Percentiles rank a stretch among this genome's conserved stretches.
Conservation (phyloP, 1,140 invertebrate species). For the Augochlora pura region DNA sequence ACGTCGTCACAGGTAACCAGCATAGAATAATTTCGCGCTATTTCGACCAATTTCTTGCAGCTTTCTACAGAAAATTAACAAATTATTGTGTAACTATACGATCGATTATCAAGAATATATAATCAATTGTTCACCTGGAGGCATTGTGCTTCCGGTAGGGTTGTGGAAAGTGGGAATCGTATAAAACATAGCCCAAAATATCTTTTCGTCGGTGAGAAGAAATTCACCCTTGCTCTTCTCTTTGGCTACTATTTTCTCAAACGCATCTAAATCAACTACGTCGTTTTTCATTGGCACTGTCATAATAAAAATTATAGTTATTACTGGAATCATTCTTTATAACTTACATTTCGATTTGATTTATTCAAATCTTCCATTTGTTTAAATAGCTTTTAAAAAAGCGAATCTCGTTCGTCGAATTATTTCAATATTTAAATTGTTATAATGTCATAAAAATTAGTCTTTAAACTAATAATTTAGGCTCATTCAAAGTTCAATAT, state of each 20-base stretch:
- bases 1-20: slow-evolving; percentile 85
- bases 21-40: slow-evolving; percentile 82
- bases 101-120: background rate
- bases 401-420: no score
- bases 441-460: no score
- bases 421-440: no score
- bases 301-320: slow-evolving; percentile 34
- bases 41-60: slow-evolving; percentile 78
- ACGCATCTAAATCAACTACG: slow-evolving; percentile 80
- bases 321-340: background rate
- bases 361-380: no score
- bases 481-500: no score
- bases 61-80: slow-evolving; percentile 69
- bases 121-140: slow-evolving; percentile 74
- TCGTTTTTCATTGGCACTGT: slow-evolving; percentile 81
- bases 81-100: background rate
- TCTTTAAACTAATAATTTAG: no score
- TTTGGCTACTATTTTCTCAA: slow-evolving; percentile 74
- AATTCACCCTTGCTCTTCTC: slow-evolving; percentile 63
- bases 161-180: slow-evolving; percentile 85
- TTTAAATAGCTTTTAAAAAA: no score
- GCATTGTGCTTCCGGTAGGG: slow-evolving; percentile 82
- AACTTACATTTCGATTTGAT: no score
- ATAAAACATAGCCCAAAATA: slow-evolving; percentile 84
- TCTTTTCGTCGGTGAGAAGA: slow-evolving; percentile 75